phyloP scores from a whole-genome alignment of 2,888 invertebrate species.

The Machimus atricapillus region DNA sequence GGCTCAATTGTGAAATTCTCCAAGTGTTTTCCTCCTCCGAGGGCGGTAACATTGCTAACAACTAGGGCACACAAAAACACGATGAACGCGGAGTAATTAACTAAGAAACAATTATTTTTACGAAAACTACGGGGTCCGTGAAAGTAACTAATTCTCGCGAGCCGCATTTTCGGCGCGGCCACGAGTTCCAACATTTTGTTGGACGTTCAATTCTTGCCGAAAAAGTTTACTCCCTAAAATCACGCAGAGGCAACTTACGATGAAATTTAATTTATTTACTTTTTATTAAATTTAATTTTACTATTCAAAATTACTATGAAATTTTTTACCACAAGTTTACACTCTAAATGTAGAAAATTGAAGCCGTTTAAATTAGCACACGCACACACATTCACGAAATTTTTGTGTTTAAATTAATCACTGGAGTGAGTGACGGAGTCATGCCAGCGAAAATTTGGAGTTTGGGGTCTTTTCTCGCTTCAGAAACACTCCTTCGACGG shows the following conservation, averaged over 20 bases:
- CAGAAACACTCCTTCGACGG: constrained; percentile 25
- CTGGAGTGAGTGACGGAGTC: not conserved
- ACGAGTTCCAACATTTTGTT: constrained; percentile 45
- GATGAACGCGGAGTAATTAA: not conserved
- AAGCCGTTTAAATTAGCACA: constrained; percentile 3
- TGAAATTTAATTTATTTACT: not conserved
- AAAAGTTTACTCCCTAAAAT: not conserved
- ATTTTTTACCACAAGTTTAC: not conserved
- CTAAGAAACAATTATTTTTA: constrained; percentile 11
- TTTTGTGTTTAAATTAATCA: not conserved
- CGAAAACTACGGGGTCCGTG: not conserved
- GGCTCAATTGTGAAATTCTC: constrained; percentile 13
- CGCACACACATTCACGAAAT: constrained; percentile 8
- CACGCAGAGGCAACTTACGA: not conserved
- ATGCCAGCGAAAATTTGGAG: not conserved
- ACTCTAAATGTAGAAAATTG: constrained; percentile 17
- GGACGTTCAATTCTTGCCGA: not conserved
- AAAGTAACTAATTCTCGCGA: not conserved
- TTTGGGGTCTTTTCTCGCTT: not conserved
- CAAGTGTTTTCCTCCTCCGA: constrained; percentile 27
- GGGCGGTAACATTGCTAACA: constrained; percentile 39
- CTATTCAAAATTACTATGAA: not conserved
- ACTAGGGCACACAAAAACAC: constrained; percentile 41
- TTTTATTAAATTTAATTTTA: not conserved
- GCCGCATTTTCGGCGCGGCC: constrained; percentile 45